phyloP scores from a whole-genome alignment of 2,888 invertebrate genomes.

The Cryptops parisi region DNA sequence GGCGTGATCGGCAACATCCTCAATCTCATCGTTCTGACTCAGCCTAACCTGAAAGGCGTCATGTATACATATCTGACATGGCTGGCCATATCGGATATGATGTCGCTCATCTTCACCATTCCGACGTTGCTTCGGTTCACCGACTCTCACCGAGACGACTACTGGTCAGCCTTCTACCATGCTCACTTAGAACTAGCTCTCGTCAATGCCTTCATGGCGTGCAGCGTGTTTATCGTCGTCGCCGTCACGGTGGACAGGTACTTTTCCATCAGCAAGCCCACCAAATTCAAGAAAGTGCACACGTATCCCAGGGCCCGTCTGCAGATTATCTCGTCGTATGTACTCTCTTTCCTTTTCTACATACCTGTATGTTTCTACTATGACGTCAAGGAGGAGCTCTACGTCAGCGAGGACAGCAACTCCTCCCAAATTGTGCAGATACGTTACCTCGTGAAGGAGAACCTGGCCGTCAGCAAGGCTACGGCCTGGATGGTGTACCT shows the following conservation, averaged over 20 bases:
- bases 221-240: constrained; percentile 38
- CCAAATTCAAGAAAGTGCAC: constrained; percentile 30
- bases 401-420: background rate
- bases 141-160: constrained; percentile 23
- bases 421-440: background rate
- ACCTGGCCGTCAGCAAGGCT: constrained; percentile 23
- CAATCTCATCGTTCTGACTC: constrained; percentile 35
- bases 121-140: constrained; percentile 31
- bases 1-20: constrained; percentile 36
- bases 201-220: constrained; percentile 37
- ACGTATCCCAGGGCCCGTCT: constrained; percentile 29
- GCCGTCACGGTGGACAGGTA: constrained; percentile 38
- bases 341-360: constrained; percentile 32
- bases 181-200: constrained; percentile 36
- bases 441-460: constrained; percentile 25
- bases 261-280: constrained; percentile 36
- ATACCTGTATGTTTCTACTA: constrained; percentile 34
- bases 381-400: constrained; percentile 22
- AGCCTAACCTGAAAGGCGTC: constrained; percentile 35
- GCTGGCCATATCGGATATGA: constrained; percentile 34
- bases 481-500: constrained; percentile 30
- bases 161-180: constrained; percentile 30
- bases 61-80: constrained; percentile 36
- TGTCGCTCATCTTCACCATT: constrained; percentile 35
- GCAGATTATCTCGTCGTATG: constrained; percentile 31